Conservation (phyloP, 2,888 invertebrate genomes). For the Uropetala carovei region DNA sequence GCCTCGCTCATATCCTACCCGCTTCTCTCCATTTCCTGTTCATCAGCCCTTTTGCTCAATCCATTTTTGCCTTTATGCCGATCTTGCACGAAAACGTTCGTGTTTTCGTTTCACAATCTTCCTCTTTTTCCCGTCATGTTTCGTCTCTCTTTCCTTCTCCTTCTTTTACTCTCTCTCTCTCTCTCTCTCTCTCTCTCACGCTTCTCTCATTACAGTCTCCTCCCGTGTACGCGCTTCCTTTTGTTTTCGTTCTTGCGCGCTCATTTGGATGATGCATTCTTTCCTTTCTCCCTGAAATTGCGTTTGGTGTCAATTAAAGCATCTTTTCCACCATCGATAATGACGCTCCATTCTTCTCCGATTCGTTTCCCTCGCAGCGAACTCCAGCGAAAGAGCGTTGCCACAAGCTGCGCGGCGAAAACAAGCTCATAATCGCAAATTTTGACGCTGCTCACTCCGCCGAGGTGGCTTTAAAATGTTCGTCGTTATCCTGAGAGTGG, state of each 20-base stretch:
- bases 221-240: neutral
- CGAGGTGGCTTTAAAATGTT: neutral
- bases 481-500: neutral
- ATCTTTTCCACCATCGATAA: neutral
- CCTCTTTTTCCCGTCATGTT: neutral
- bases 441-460: neutral
- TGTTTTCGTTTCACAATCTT: neutral
- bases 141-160: neutral
- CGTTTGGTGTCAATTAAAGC: neutral
- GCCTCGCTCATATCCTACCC: neutral
- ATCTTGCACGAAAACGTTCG: too few relatives aligned
- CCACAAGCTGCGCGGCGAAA: neutral
- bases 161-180: too few relatives aligned
- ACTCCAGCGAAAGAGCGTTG: neutral
- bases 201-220: neutral
- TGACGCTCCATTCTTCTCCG: neutral
- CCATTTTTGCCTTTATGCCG: too few relatives aligned
- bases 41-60: too few relatives aligned
- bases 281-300: neutral
- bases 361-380: neutral
- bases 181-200: neutral
- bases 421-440: neutral
- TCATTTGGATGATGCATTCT: neutral
- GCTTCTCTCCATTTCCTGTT: neutral
- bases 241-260: neutral